Percentiles rank a stretch among this genome's conserved stretches.
phyloP scores from a whole-genome alignment of 2,797 vertebrate species.

The Tiaroga cobitis region DNA sequence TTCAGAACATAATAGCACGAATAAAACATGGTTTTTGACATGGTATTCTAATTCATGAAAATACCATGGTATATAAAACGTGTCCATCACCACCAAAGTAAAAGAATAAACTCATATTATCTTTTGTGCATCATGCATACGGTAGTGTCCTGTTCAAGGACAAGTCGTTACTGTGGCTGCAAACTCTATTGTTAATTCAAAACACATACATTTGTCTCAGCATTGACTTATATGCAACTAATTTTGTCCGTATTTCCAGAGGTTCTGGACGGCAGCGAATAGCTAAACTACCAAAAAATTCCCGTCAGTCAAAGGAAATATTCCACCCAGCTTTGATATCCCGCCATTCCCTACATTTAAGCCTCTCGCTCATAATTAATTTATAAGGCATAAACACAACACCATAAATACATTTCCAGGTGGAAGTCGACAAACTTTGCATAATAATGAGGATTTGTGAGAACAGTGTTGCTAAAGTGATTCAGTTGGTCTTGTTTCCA shows the following conservation, averaged over 20 bases:
- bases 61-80: background rate
- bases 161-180: background rate
- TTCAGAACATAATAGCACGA: background rate
- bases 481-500: background rate
- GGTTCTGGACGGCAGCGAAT: background rate
- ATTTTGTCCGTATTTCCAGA: background rate
- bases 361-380: background rate
- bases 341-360: background rate
- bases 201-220: background rate
- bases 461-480: background rate
- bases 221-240: background rate
- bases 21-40: background rate
- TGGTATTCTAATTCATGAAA: background rate
- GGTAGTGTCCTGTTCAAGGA: background rate
- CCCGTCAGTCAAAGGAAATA: background rate
- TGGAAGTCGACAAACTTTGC: background rate
- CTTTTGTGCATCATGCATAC: background rate
- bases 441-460: background rate
- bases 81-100: background rate
- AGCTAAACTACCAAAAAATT: background rate
- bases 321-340: background rate
- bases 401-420: background rate
- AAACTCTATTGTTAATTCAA: conserved; percentile 2
- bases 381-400: conserved; percentile 10
- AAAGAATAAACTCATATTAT: background rate